A percentile compares a stretch with the other conserved stretches of the same genome.
Evolutionary conservation across 2,797 vertebrate species (phyloP).

Genomic region (Sebastes minor): DNA sequence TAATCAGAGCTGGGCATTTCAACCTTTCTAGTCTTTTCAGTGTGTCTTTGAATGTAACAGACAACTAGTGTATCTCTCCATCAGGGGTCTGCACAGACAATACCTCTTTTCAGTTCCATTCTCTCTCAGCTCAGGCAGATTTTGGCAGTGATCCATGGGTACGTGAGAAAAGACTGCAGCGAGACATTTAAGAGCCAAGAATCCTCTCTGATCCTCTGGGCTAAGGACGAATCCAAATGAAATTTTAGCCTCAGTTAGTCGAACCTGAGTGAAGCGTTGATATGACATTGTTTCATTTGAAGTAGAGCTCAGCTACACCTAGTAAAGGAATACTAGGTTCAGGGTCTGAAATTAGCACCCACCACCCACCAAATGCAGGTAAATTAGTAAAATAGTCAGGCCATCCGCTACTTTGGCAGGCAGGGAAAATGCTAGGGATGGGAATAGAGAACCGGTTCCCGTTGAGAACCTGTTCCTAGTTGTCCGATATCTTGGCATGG

Average conservation of each 20-base stretch:
- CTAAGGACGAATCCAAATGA: constrained; percentile 24
- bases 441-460: no score
- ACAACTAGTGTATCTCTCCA: constrained; percentile 17
- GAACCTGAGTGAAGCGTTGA: constrained; percentile 3
- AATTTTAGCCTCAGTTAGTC: constrained; percentile 13
- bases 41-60: constrained; percentile 14
- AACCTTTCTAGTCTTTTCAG: constrained; percentile 20
- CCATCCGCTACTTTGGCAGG: no score
- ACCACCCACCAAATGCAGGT: no score
- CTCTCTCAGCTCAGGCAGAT: constrained; percentile 35
- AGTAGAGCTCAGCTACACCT: neutral
- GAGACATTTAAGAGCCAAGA: constrained; percentile 32
- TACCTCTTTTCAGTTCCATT: constrained; percentile 20
- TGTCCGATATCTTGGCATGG: no score
- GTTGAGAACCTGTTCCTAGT: no score
- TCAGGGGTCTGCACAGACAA: constrained; percentile 16
- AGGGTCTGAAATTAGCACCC: no score
- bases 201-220: constrained; percentile 25
- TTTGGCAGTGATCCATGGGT: constrained; percentile 35
- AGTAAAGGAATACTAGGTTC: neutral
- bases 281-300: constrained; percentile 15
- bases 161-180: constrained; percentile 18
- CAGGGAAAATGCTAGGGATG: no score
- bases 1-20: constrained; percentile 22
- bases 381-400: neutral